These are phyloP conservation scores for Schizothorax lantsangensis DNA, from an alignment of 2,797 vertebrate species.

Conservation along the genomic window DNA sequence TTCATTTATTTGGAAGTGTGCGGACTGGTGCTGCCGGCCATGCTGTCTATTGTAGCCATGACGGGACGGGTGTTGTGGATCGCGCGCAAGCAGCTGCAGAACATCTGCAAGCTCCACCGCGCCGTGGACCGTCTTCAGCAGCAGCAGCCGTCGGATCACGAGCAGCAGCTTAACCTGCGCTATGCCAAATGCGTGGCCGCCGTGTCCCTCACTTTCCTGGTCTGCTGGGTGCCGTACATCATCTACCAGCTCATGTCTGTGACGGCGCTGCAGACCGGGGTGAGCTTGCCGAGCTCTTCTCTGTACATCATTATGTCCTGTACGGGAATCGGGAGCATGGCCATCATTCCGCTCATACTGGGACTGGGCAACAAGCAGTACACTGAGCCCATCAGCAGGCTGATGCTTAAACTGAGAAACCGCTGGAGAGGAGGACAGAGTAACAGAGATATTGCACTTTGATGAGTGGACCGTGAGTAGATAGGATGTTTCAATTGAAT, in stretches of 20 bases:
- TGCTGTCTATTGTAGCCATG: slow-evolving; percentile 70
- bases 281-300: slow-evolving; percentile 64
- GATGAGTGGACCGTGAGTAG: not conserved
- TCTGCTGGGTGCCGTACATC: slow-evolving; percentile 91
- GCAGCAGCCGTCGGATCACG: slow-evolving; percentile 26
- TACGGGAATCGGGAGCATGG: slow-evolving; percentile 85
- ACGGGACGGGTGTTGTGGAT: slow-evolving; percentile 74
- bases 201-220: slow-evolving; percentile 83
- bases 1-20: slow-evolving; percentile 82
- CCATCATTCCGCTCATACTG: slow-evolving; percentile 81
- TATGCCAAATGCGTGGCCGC: slow-evolving; percentile 84
- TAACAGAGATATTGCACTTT: slow-evolving; percentile 11
- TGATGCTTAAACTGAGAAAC: slow-evolving; percentile 73
- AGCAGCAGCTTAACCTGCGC: slow-evolving; percentile 77
- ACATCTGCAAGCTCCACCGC: slow-evolving; percentile 58
- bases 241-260: slow-evolving; percentile 86
- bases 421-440: slow-evolving; percentile 58
- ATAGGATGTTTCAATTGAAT: not conserved
- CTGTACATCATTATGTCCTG: slow-evolving; percentile 83
- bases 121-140: slow-evolving; percentile 41
- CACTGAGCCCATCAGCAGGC: slow-evolving; percentile 73
- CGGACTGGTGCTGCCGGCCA: slow-evolving; percentile 84
- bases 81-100: slow-evolving; percentile 76
- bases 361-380: slow-evolving; percentile 82
- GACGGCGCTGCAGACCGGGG: slow-evolving; percentile 68